These are phyloP conservation scores for Channa argus DNA, from an alignment of 2,113 vertebrate genomes.

Conservation along the genomic window DNA sequence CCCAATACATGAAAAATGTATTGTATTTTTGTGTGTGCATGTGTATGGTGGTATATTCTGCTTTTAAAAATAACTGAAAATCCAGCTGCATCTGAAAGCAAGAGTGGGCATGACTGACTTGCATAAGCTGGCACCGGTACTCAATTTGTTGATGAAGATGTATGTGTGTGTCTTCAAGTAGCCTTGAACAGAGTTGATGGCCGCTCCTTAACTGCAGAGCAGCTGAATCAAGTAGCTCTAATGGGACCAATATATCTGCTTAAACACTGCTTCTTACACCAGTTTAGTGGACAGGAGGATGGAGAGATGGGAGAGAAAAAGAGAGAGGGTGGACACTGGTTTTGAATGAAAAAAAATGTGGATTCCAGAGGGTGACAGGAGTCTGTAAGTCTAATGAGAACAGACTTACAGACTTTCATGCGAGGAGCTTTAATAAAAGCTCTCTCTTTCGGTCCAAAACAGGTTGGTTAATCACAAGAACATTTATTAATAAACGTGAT, in stretches of 20 bases:
- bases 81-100: not conserved
- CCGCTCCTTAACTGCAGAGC: slow-evolving; percentile 53
- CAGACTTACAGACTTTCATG: slow-evolving; percentile 6
- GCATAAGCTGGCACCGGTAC: not conserved
- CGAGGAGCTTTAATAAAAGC: slow-evolving; percentile 7
- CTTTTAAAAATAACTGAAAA: too few species aligned
- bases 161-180: slow-evolving; percentile 60
- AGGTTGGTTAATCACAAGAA: too few species aligned
- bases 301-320: slow-evolving; percentile 19
- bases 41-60: not conserved
- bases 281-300: slow-evolving; percentile 40
- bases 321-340: not conserved
- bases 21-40: too few species aligned
- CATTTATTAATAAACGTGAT: too few species aligned
- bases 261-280: slow-evolving; percentile 52
- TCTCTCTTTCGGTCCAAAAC: slow-evolving; percentile 20
- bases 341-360: slow-evolving; percentile 50
- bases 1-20: too few species aligned
- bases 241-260: slow-evolving; percentile 76
- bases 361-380: slow-evolving; percentile 22
- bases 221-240: slow-evolving; percentile 72
- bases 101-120: not conserved
- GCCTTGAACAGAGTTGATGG: slow-evolving; percentile 70
- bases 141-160: slow-evolving; percentile 35
- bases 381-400: not conserved